Conservation (phyloP, 1,140 invertebrate species). For the Heliothis virescens region DNA sequence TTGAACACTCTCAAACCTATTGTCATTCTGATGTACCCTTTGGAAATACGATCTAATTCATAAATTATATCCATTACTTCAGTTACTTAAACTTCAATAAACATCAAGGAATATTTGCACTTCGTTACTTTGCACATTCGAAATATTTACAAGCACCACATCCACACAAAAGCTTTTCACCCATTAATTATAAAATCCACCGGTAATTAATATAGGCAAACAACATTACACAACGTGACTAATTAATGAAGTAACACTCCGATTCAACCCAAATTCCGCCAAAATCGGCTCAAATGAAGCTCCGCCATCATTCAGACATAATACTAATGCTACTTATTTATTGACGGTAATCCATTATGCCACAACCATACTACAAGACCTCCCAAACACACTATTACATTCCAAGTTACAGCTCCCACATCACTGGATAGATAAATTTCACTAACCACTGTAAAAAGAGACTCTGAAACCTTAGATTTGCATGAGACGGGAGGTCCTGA, state of each 20-base stretch:
- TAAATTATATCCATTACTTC: too few relatives aligned
- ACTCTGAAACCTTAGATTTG: constrained; percentile 40
- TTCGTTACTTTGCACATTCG: too few relatives aligned
- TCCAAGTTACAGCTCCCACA: constrained; percentile 51
- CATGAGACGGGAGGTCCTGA: constrained; percentile 44
- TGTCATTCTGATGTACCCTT: too few relatives aligned
- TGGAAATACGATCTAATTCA: too few relatives aligned
- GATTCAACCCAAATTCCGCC: constrained; percentile 61
- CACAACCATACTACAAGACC: constrained; percentile 54
- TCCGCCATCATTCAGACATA: constrained; percentile 66
- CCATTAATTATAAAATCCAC: constrained; percentile 27
- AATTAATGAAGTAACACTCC: constrained; percentile 62
- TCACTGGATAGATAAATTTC: constrained; percentile 55
- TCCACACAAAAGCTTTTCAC: neutral
- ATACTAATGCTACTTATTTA: constrained; percentile 74
- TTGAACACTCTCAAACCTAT: too few relatives aligned
- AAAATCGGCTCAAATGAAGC: constrained; percentile 69
- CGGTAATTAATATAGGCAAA: constrained; percentile 39
- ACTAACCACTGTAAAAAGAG: constrained; percentile 53
- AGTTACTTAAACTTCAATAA: too few relatives aligned
- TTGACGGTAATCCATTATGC: constrained; percentile 72
- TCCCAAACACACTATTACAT: constrained; percentile 36
- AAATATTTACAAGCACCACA: neutral
- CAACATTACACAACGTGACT: constrained; percentile 61
- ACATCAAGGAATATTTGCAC: too few relatives aligned